A percentile compares a stretch with the other conserved stretches of the same genome.
Conservation (phyloP, 2,888 invertebrate species). For the Heliconius hortense region DNA sequence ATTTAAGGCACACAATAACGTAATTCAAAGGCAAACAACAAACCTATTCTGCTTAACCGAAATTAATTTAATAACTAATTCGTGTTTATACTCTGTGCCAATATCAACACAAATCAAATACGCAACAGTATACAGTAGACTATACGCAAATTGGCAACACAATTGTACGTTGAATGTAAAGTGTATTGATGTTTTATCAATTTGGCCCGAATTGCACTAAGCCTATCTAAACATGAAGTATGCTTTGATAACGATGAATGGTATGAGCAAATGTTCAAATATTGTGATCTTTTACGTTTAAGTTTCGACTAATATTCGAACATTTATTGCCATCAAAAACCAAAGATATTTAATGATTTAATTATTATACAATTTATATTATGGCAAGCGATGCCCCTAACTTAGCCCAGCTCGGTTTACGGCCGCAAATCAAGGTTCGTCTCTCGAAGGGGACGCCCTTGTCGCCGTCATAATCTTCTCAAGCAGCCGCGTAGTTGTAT, state of each 20-base stretch:
- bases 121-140: neutral
- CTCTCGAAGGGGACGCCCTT: too few relatives aligned
- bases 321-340: too few relatives aligned
- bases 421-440: too few relatives aligned
- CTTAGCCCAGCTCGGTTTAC: too few relatives aligned
- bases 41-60: slow-evolving; percentile 11
- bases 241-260: slow-evolving; percentile 12
- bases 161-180: slow-evolving; percentile 3
- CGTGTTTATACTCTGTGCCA: slow-evolving; percentile 17
- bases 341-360: too few relatives aligned
- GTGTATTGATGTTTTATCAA: slow-evolving; percentile 6
- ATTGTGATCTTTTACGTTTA: neutral
- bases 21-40: slow-evolving; percentile 4
- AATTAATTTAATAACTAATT: slow-evolving; percentile 24
- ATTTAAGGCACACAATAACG: neutral
- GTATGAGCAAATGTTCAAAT: neutral
- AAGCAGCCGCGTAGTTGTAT: too few relatives aligned
- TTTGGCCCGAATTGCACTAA: neutral
- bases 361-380: too few relatives aligned
- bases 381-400: too few relatives aligned
- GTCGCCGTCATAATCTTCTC: too few relatives aligned
- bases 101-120: slow-evolving; percentile 23
- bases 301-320: neutral
- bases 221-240: neutral
- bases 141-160: slow-evolving; percentile 12